Evolutionary conservation across 2,113 vertebrate species (phyloP).

Genomic region (Lophotis ruficrista): DNA sequence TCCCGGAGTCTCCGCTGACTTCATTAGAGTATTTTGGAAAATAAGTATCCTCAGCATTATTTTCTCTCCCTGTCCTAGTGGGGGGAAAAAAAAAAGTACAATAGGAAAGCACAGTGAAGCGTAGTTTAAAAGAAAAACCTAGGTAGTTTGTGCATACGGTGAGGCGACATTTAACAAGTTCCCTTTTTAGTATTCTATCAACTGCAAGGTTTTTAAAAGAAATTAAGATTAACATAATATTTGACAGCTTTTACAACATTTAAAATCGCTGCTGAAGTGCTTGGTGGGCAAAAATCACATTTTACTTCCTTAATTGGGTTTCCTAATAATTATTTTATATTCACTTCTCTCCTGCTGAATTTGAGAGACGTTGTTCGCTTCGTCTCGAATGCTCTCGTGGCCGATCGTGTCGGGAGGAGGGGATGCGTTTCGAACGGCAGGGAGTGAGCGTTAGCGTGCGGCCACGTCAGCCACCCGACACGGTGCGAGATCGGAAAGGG

Average conservation of each 20-base stretch:
- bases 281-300: not conserved
- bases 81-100: not conserved
- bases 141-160: not conserved
- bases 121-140: not conserved
- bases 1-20: slow-evolving; percentile 44
- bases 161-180: not conserved
- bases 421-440: not conserved
- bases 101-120: not conserved
- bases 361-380: not conserved
- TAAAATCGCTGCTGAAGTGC: not conserved
- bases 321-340: not conserved
- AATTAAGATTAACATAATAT: not conserved
- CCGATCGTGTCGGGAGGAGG: accelerated
- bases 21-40: slow-evolving; percentile 60
- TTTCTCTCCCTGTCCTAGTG: not conserved
- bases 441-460: not conserved
- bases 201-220: not conserved
- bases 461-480: not conserved
- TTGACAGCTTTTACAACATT: not conserved
- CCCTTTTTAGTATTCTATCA: not conserved
- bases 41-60: slow-evolving; percentile 43
- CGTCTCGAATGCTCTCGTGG: not conserved
- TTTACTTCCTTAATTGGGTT: not conserved
- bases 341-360: not conserved
- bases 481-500: accelerated